Base-by-base conservation (phyloP, 2,888 invertebrate species). In the Panzeria rudis region DNA sequence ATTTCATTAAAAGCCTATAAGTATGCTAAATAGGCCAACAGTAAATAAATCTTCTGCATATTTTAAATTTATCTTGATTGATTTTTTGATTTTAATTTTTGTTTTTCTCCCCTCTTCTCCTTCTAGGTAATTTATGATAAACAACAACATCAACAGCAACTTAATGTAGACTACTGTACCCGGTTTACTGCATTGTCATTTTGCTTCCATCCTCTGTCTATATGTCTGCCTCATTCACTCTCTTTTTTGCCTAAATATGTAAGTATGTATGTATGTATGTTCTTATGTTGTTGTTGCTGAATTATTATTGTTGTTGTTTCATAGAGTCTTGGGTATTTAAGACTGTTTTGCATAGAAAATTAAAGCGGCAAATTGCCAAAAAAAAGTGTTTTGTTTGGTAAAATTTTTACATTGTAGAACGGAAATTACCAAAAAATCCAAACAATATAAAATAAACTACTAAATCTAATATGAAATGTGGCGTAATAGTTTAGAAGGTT, bases 351-450 rank as follows among this genome's bases (percentile, higher is more conserved):
- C 62, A 72, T 73, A 35, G 61, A 59, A 80, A 72, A 72, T 35
- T 56, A 80, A 17, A 25, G 23, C 50, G 85, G 85, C 82, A 82
- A 82, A 71, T 66, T 85, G 85, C 85, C 85, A 85, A 71, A 82
- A 85, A 71, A 82, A 11, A 56, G 4, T 11, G 9, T 17, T 64
- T 25, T 25, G 17, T 75, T 75, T 68, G 56, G 68, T 69, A 69
- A 52, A 23, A 62, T 32, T 69, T 71, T 56, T 56, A 50, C 62
- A 62, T 69, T 82, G 38, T 54, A 54, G 54, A 82, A 71, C 76
- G 82, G 82, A 83, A 52, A 77, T 77, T 64, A 64, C 35, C 35
- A 72, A 77, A 77, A 75, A 71, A 50, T 32, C 20, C 15, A 59
- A 73, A 80, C 47, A 80, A 56, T 62, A 71, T 54, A n/a, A 52